Conservation (phyloP, 2,888 invertebrate species). For the Volucella inanis region DNA sequence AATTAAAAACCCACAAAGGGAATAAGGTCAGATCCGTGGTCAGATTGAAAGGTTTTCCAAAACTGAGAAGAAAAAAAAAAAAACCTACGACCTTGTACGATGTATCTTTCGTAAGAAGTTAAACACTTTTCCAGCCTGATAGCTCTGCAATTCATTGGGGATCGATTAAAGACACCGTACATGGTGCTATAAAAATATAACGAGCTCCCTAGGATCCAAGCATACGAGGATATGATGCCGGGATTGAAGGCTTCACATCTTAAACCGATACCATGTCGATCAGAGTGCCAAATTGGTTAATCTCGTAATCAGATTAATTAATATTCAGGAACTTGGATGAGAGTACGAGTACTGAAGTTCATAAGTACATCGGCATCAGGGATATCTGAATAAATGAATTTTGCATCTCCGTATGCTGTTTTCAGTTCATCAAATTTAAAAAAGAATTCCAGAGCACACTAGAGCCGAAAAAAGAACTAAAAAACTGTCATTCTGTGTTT, state of each 20-base stretch:
- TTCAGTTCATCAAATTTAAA: too few relatives aligned
- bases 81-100: background rate
- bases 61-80: background rate
- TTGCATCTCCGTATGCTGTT: constrained; percentile 25
- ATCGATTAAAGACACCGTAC: constrained; percentile 29
- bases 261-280: background rate
- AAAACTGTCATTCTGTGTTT: constrained; percentile 19
- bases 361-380: too few relatives aligned
- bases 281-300: constrained; percentile 13
- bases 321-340: constrained; percentile 29
- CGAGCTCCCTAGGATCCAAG: background rate
- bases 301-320: constrained; percentile 41
- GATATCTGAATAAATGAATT: background rate
- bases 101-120: constrained; percentile 15
- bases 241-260: too few relatives aligned
- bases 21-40: constrained; percentile 6
- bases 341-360: constrained; percentile 10
- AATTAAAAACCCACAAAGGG: background rate
- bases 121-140: constrained; percentile 42
- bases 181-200: constrained; percentile 26
- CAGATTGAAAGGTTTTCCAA: background rate
- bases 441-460: too few relatives aligned
- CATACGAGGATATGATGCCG: too few relatives aligned
- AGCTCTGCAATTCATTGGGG: constrained; percentile 15
- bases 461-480: too few relatives aligned